A percentile compares a stretch with the other conserved stretches of the same genome.
Conservation (phyloP, 37 sponge, comb jelly and placozoan species). For the Crambe crambe region DNA sequence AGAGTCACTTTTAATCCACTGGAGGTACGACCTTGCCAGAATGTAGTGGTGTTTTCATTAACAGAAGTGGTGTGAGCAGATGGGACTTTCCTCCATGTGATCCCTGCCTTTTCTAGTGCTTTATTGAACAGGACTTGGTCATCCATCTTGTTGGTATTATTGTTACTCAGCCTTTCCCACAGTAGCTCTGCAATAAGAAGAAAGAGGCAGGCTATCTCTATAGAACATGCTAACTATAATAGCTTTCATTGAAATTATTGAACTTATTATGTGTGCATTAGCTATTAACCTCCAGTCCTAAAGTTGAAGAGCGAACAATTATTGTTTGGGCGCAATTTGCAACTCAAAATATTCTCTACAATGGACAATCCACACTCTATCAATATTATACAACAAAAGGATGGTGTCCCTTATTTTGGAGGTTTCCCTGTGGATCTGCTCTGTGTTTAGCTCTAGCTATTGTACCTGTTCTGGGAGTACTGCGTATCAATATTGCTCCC, state of each 20-base stretch:
- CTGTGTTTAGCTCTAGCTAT: neutral
- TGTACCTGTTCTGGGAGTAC: neutral
- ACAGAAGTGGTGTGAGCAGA: neutral
- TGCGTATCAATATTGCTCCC: slow-evolving; percentile 16
- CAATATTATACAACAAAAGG: too few species aligned
- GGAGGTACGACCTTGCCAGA: neutral
- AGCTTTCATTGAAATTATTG: too few species aligned
- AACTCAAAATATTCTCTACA: too few species aligned
- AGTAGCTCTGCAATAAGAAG: slow-evolving; percentile 2
- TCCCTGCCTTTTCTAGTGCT: neutral
- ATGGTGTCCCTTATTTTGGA: too few species aligned
- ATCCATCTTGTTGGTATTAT: neutral
- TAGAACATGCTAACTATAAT: too few species aligned
- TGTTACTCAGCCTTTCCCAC: neutral
- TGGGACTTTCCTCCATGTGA: neutral
- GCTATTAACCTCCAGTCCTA: too few species aligned
- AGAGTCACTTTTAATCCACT: slow-evolving; percentile 6
- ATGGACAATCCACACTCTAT: too few species aligned
- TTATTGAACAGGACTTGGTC: slow-evolving; percentile 9
- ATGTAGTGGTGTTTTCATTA: neutral
- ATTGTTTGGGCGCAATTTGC: too few species aligned
- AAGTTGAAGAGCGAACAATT: too few species aligned
- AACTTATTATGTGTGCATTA: too few species aligned
- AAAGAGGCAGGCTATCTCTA: too few species aligned
- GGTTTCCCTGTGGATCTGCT: too few species aligned